phyloP scores from a whole-genome alignment of 2,888 invertebrate species.

The Alsophila aescularia region DNA sequence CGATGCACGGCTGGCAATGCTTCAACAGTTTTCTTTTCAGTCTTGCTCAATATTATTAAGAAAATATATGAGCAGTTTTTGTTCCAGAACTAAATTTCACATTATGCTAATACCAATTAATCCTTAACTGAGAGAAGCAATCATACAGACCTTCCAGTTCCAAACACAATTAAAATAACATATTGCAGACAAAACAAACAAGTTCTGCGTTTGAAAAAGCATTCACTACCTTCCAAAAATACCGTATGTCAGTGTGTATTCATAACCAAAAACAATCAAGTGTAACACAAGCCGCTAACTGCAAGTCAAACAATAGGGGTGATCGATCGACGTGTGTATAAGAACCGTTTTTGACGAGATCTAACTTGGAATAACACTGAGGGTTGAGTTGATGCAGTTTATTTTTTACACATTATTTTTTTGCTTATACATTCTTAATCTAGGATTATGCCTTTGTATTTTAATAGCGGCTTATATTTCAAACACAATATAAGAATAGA shows the following conservation, averaged over 20 bases:
- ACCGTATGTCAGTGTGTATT: slow-evolving; percentile 11
- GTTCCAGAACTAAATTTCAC: too few species aligned
- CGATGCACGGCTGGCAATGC: slow-evolving; percentile 47
- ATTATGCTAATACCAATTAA: too few species aligned
- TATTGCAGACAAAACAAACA: too few species aligned
- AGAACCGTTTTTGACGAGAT: slow-evolving; percentile 26
- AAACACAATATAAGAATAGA: slow-evolving; percentile 4
- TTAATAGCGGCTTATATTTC: slow-evolving; percentile 13
- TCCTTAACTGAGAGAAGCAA: too few species aligned
- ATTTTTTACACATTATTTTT: slow-evolving; percentile 31
- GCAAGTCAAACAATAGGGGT: slow-evolving; percentile 28
- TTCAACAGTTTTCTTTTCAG: background rate
- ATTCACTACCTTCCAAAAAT: slow-evolving; percentile 19
- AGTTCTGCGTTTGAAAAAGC: background rate
- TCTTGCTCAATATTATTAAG: too few species aligned
- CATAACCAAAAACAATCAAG: slow-evolving; percentile 19
- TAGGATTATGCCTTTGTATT: slow-evolving; percentile 14
- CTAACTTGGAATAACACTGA: slow-evolving; percentile 30
- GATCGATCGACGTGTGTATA: slow-evolving; percentile 25
- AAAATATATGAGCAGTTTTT: too few species aligned
- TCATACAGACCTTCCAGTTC: too few species aligned
- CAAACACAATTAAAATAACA: too few species aligned
- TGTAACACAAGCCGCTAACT: slow-evolving; percentile 23
- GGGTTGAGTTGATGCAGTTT: slow-evolving; percentile 27
- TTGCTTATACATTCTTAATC: too few species aligned